Evolutionary conservation across 92 coral and sea anemone genomes (phyloP).

Genomic region (Ricordea florida): DNA sequence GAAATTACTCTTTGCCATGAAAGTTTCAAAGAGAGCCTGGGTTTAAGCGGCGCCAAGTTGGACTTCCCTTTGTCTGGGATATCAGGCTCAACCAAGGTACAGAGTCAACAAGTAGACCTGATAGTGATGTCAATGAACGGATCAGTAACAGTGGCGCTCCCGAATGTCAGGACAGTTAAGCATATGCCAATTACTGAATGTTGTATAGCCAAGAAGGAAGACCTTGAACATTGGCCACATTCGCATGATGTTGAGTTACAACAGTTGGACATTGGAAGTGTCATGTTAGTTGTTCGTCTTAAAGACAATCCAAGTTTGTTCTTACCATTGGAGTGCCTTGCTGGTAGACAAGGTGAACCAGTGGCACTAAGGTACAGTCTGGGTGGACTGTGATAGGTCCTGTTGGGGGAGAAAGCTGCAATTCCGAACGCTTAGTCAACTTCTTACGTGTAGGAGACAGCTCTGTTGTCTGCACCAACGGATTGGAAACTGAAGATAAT

Average conservation of each 20-base stretch:
- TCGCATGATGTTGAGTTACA: conserved; percentile 2
- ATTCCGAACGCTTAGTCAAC: conserved; percentile 10
- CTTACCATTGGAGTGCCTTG: conserved; percentile 27
- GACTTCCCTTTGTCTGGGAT: conserved; percentile 58
- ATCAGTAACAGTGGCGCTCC: conserved; percentile 24
- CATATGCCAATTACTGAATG: conserved; percentile 52
- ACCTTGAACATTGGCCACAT: conserved; percentile 40
- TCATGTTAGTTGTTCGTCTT: conserved; percentile 30
- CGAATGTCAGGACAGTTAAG: conserved; percentile 53
- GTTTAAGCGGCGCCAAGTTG: conserved; percentile 28
- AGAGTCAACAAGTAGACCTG: conserved; percentile 45
- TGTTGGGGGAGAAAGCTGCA: conserved; percentile 22
- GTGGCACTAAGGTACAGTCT: conserved; percentile 37
- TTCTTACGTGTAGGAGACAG: conserved; percentile 5
- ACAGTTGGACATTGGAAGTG: conserved; percentile 6
- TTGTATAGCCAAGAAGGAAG: conserved; percentile 40
- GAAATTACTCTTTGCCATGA: conserved; percentile 73
- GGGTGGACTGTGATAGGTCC: too few species aligned
- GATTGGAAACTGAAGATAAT: too few species aligned
- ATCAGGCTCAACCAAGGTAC: conserved; percentile 53
- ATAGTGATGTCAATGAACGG: conserved; percentile 58
- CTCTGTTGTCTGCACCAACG: too few species aligned
- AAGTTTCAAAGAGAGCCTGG: conserved; percentile 23
- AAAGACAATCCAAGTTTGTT: too few species aligned
- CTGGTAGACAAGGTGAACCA: conserved; percentile 26